Conservation (phyloP, 2,797 vertebrate genomes). For the Chrysolophus pictus region DNA sequence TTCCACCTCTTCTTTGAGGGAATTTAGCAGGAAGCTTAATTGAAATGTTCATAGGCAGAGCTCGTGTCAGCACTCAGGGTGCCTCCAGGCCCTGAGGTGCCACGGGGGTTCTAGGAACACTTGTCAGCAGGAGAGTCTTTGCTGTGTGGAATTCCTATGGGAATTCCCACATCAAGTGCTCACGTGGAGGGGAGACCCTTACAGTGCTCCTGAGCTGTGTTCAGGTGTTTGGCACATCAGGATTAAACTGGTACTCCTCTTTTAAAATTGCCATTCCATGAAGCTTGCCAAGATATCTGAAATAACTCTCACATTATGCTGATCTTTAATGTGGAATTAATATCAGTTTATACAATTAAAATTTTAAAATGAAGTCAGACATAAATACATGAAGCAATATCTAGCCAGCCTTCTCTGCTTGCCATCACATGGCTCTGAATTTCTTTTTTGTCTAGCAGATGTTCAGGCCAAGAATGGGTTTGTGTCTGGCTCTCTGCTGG, state of each 20-base stretch:
- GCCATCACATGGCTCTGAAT: neutral
- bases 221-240: neutral
- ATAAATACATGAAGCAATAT: neutral
- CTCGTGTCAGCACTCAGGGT: neutral
- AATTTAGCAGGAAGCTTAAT: neutral
- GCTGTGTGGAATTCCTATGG: neutral
- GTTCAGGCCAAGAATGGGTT: neutral
- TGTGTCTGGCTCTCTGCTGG: neutral
- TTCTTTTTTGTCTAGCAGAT: neutral
- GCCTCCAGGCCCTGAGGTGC: neutral
- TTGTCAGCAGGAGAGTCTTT: neutral
- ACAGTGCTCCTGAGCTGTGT: neutral
- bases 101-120: neutral
- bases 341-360: neutral
- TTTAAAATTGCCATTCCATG: neutral
- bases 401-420: neutral
- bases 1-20: neutral
- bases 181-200: neutral
- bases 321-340: neutral
- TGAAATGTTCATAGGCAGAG: neutral
- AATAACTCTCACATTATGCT: neutral
- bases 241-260: neutral
- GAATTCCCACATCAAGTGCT: neutral
- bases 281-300: neutral
- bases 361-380: neutral